phyloP scores from a whole-genome alignment of 2,888 invertebrate genomes.

The Onthophagus sagittarius region DNA sequence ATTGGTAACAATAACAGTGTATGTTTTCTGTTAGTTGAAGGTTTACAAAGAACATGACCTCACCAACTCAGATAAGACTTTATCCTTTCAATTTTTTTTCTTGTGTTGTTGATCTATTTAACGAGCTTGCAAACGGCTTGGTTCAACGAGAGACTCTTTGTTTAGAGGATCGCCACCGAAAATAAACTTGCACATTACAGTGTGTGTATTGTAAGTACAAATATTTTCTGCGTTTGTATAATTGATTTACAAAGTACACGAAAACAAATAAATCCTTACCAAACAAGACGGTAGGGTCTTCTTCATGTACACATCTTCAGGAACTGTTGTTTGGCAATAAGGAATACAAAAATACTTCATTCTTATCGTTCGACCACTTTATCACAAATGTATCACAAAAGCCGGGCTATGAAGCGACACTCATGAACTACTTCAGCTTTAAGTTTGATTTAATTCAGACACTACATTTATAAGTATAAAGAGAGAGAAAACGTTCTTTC shows the following conservation, averaged over 20 bases:
- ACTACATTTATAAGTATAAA: no score
- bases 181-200: background rate
- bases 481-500: background rate
- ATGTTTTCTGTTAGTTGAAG: background rate
- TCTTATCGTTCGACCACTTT: background rate
- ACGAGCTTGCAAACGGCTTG: background rate
- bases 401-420: no score
- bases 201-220: background rate
- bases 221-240: background rate
- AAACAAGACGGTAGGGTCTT: conserved; percentile 5
- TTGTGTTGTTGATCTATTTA: background rate
- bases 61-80: background rate
- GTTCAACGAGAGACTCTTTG: background rate
- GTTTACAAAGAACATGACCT: background rate
- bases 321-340: background rate
- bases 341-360: conserved; percentile 9
- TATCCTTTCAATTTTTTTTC: background rate
- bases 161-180: background rate
- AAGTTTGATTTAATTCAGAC: no score
- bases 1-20: no score
- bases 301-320: conserved; percentile 11
- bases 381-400: background rate
- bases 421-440: no score
- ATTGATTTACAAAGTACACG: background rate
- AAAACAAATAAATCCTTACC: background rate